These are phyloP conservation scores for Aldabrachelys gigantea DNA, from an alignment of 2,113 vertebrate genomes.

Conservation along the genomic window DNA sequence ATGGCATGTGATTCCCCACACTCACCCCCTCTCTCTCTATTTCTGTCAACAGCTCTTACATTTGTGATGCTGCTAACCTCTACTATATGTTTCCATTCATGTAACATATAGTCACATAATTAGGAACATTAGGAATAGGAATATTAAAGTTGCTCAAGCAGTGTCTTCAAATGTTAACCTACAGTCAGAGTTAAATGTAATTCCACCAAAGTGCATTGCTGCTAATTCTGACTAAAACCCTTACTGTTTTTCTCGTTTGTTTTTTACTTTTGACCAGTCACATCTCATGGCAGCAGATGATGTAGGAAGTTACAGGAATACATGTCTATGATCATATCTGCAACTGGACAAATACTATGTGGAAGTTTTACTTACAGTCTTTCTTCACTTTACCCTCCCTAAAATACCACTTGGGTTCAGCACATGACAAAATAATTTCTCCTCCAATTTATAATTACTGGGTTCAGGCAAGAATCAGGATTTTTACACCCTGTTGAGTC, in stretches of 20 bases:
- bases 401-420: not conserved
- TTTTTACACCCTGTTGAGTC: not conserved
- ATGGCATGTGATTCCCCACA: not conserved
- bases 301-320: not conserved
- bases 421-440: not conserved
- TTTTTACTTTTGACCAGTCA: not conserved
- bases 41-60: conserved; percentile 24
- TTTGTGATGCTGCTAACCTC: not conserved
- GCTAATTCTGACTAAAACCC: accelerated
- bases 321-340: not conserved
- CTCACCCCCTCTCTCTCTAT: conserved; percentile 29
- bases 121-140: not conserved
- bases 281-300: not conserved
- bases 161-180: not conserved
- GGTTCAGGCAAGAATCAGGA: not conserved
- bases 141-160: conserved; percentile 20
- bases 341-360: not conserved
- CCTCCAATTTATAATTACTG: not conserved
- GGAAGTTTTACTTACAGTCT: not conserved
- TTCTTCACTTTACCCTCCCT: not conserved
- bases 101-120: conserved; percentile 26
- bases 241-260: not conserved
- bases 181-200: not conserved
- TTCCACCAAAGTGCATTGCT: not conserved
- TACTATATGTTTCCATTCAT: conserved; percentile 9